Conservation (phyloP, 2,113 vertebrate genomes). For the Pogona vitticeps region DNA sequence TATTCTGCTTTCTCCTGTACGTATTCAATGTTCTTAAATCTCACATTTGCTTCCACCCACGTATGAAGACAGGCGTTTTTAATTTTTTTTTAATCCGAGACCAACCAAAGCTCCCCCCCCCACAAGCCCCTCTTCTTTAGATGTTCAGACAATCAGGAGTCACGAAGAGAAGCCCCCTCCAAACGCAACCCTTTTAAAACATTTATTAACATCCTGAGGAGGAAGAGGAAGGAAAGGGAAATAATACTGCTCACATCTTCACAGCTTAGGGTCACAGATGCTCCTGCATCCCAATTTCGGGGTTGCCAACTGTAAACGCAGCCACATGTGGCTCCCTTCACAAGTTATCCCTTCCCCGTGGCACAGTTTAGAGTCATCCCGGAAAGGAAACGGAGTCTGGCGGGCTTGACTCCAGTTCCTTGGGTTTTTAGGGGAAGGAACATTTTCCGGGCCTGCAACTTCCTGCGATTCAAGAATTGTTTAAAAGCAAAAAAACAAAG, state of each 20-base stretch:
- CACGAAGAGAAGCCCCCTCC: not conserved
- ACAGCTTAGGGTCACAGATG: not conserved
- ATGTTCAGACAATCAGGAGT: not conserved
- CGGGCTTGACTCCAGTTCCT: not conserved
- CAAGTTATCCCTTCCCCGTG: too few relatives aligned
- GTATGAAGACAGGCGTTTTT: too few relatives aligned
- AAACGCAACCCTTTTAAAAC: not conserved
- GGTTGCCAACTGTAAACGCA: not conserved
- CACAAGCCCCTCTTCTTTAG: too few relatives aligned
- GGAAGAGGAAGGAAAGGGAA: not conserved
- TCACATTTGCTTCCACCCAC: too few relatives aligned
- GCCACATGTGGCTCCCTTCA: too few relatives aligned
- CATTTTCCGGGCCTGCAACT: not conserved
- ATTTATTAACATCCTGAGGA: slow-evolving; percentile 6
- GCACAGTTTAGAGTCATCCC: not conserved
- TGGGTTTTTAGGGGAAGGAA: not conserved
- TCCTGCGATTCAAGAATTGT: not conserved
- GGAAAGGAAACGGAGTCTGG: too few relatives aligned
- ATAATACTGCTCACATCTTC: not conserved
- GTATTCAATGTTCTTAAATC: too few relatives aligned
- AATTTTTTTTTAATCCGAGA: too few relatives aligned
- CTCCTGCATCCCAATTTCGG: not conserved
- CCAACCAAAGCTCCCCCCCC: too few relatives aligned
- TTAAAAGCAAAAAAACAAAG: not conserved
- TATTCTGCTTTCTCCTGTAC: too few relatives aligned